Base-by-base conservation (phyloP, 1,140 invertebrate genomes). In the Drosophila takahashii region DNA sequence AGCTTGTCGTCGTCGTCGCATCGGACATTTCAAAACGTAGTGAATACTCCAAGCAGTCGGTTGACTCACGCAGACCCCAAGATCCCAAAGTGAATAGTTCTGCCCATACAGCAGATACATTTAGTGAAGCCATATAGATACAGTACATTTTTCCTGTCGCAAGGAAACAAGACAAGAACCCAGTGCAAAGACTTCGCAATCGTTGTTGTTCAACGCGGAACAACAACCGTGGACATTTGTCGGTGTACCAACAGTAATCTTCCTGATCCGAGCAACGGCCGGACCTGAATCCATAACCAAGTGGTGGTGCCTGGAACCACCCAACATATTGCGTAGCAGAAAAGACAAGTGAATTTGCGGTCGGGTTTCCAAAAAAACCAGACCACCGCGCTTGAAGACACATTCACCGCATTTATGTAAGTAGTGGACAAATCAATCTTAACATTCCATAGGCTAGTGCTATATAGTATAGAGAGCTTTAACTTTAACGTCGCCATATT, bases 301-400 rank as follows among this genome's bases (percentile, higher is more conserved):
- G 84, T 64, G 84, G 84, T 87, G 84, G 84, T 89, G 66, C 60
- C 42, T 77, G 73, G 67, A 77, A 51, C 84, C 84, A 87, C 84
- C 84, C 62, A 87, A 66, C 48, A 53, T 77, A 89, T 50, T 87
- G 84, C 79, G 83, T 60, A 65, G 66, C 51, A 62, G 56, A 27
- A 62, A 71, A 18, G 27, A 39, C 59, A 71, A 81, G 78, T 86
- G 78, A 48, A 54, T 52, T 75, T 64, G 60, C 61, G 83, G 79
- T 83, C 79, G 62, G 79, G 75, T 86, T 62, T 85, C 34, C 16
- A 16, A 52, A n/a, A 22, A 67, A 79, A 69, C 83, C 83, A 72
- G 83, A 81, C 84, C 75, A 60, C 61, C 65, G 56, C 67, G 37
- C 79, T 79, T 83, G 79, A 53, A 66, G 79, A 67, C 84, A 89